phyloP scores from a whole-genome alignment of 2,888 invertebrate species.

The Perdita meconis region DNA sequence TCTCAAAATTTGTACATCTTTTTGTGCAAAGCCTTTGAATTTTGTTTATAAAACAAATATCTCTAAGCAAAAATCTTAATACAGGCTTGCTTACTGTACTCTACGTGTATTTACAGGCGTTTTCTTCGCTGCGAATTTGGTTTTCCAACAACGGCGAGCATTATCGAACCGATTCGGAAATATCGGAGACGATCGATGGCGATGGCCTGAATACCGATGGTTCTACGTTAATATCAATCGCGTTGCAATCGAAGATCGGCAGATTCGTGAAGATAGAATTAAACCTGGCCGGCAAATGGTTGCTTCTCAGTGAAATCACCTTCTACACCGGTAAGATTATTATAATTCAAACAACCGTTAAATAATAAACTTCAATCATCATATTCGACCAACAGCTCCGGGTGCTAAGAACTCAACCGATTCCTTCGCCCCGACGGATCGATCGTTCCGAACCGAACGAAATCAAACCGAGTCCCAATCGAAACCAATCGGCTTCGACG shows the following conservation, averaged over 20 bases:
- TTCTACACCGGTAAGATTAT: slow-evolving; percentile 89
- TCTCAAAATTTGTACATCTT: no score
- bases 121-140: slow-evolving; percentile 90
- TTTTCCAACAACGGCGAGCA: slow-evolving; percentile 92
- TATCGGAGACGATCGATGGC: slow-evolving; percentile 86
- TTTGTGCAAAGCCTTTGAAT: no score
- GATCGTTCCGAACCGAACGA: slow-evolving; percentile 8
- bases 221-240: slow-evolving; percentile 85
- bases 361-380: no score
- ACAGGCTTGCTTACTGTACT: not conserved
- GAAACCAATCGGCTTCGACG: slow-evolving; percentile 16
- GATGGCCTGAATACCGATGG: not conserved
- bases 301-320: slow-evolving; percentile 94
- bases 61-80: no score
- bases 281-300: slow-evolving; percentile 93
- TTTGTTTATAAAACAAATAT: no score
- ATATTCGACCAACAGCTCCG: slow-evolving; percentile 61
- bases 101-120: slow-evolving; percentile 87
- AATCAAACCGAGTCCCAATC: slow-evolving; percentile 47
- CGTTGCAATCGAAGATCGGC: slow-evolving; percentile 90
- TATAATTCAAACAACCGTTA: no score
- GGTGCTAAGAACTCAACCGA: slow-evolving; percentile 60
- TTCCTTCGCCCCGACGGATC: slow-evolving; percentile 10
- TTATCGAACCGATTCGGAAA: slow-evolving; percentile 89
- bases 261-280: slow-evolving; percentile 91